Conservation (phyloP, 2,888 invertebrate species). For the Dynastes grantii region DNA sequence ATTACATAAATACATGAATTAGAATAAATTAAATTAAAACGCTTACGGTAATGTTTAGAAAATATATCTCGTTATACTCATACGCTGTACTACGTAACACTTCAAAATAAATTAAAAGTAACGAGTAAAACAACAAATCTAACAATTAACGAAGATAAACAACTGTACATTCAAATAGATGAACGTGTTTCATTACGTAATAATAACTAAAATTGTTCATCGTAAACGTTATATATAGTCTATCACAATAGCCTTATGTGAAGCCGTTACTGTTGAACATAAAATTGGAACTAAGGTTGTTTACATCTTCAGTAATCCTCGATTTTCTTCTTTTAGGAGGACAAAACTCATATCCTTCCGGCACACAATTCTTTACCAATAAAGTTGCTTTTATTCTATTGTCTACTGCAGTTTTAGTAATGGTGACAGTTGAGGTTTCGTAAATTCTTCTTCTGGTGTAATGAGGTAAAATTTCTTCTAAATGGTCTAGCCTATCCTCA, state of each 20-base stretch:
- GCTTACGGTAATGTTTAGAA: too few relatives aligned
- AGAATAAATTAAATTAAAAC: too few relatives aligned
- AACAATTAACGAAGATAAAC: too few relatives aligned
- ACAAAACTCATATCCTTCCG: constrained; percentile 66
- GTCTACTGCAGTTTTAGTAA: constrained; percentile 66
- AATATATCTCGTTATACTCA: too few relatives aligned
- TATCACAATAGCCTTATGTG: not conserved
- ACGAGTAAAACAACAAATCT: not conserved
- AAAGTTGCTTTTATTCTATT: constrained; percentile 66
- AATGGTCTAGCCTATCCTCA: constrained; percentile 67
- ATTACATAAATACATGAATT: too few relatives aligned
- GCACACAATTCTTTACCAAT: constrained; percentile 68
- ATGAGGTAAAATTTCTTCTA: constrained; percentile 67
- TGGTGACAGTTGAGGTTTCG: constrained; percentile 67
- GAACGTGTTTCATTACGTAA: too few relatives aligned
- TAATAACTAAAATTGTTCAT: too few relatives aligned
- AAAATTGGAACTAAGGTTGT: constrained; percentile 9
- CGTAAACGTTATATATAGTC: too few relatives aligned
- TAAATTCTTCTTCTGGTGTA: constrained; percentile 66
- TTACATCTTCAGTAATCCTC: constrained; percentile 37
- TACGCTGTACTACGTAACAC: not conserved
- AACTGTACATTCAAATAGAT: too few relatives aligned
- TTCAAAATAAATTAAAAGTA: not conserved
- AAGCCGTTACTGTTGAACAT: constrained; percentile 10
- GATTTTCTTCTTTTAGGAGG: constrained; percentile 55